A percentile compares a stretch with the other conserved stretches of the same genome.
These are phyloP conservation scores for Leptopilina drosophilae DNA, from an alignment of 2,888 invertebrate genomes.

Conservation along the genomic window DNA sequence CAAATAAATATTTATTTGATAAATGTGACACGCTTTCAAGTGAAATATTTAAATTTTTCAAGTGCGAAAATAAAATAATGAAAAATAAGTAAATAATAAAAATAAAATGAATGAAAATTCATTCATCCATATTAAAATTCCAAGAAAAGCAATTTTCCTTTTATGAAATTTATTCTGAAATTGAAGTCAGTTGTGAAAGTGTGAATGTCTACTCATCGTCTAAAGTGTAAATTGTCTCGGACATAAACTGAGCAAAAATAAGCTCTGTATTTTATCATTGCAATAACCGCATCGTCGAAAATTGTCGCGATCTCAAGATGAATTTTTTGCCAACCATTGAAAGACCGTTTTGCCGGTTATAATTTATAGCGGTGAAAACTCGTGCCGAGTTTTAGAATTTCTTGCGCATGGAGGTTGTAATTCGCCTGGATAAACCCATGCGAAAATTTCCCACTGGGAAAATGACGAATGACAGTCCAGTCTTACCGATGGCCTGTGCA, in stretches of 20 bases:
- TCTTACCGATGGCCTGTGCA: no score
- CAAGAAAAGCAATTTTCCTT: not conserved
- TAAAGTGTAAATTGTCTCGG: conserved; percentile 4
- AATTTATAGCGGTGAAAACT: conserved; percentile 20
- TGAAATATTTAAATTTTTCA: no score
- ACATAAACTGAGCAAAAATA: conserved; percentile 29
- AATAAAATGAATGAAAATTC: no score
- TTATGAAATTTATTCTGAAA: not conserved
- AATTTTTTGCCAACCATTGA: not conserved
- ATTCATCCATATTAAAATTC: no score
- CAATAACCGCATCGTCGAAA: conserved; percentile 33
- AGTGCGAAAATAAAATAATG: no score
- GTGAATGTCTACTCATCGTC: not conserved
- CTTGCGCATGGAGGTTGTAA: not conserved
- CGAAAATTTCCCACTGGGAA: no score
- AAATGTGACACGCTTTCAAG: no score
- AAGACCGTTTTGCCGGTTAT: conserved; percentile 10
- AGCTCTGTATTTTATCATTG: conserved; percentile 15
- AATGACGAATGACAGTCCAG: no score
- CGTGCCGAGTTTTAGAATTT: conserved; percentile 22
- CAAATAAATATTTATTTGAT: no score
- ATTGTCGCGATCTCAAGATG: conserved; percentile 6
- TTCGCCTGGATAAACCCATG: no score
- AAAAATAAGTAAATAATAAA: no score
- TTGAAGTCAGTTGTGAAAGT: conserved; percentile 5